phyloP scores from a whole-genome alignment of 2,888 invertebrate species.

The Sphaerophoria rueppellii region DNA sequence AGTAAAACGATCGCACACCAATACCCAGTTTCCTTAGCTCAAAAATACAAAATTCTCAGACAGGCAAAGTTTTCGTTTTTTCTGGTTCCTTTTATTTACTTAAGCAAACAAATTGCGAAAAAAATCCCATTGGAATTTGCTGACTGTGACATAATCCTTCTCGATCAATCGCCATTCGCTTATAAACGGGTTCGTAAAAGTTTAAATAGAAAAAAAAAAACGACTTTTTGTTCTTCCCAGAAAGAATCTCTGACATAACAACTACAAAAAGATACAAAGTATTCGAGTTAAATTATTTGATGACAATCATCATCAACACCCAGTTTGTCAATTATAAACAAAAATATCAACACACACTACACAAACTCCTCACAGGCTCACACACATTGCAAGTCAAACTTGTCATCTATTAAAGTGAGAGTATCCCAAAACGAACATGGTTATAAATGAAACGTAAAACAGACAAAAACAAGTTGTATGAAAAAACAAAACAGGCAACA shows the following conservation, averaged over 20 bases:
- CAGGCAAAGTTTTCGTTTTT: too few species aligned
- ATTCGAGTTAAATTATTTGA: conserved; percentile 16
- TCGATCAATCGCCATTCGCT: not conserved
- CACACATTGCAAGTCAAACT: not conserved
- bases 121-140: conserved; percentile 27
- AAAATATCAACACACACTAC: not conserved
- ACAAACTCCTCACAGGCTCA: not conserved
- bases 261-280: not conserved
- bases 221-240: conserved; percentile 9
- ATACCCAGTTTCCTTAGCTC: too few species aligned
- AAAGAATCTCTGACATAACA: conserved; percentile 18
- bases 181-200: not conserved
- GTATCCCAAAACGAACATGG: not conserved
- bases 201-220: conserved; percentile 8
- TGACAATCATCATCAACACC: conserved; percentile 34
- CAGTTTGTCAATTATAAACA: not conserved
- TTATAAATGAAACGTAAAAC: conserved; percentile 9
- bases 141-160: conserved; percentile 14
- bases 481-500: not conserved
- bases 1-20: too few species aligned
- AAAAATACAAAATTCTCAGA: too few species aligned
- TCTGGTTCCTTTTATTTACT: too few species aligned
- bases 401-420: conserved; percentile 32
- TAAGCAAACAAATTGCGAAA: too few species aligned
- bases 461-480: not conserved